Base-by-base conservation (phyloP, 2,888 invertebrate genomes). In the Heliothis peltigera region DNA sequence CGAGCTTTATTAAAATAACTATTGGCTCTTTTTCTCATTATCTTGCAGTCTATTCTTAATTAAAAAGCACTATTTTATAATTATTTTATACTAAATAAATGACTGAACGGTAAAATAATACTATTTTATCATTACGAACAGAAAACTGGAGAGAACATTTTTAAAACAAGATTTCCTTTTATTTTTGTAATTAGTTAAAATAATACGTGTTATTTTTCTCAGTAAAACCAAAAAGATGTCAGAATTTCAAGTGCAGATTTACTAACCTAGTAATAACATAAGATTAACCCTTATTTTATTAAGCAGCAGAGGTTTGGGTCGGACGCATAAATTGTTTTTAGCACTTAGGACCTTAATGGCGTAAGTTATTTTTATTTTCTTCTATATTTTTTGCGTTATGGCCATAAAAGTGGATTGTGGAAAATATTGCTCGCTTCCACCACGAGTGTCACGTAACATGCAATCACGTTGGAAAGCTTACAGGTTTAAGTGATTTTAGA, bases 271-370 rank as follows among this genome's bases (percentile, higher is more conserved):
- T 65, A 39, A 44, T 32, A 60, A 47, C 18, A 48, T 70, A 43
- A 56, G n/a, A 60, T 70, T 60, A 48, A 10, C 19, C 43, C 42
- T 25, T 17, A 56, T 55, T 55, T 59, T 58, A 48, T 39, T 59
- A 64, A 25, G 32, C 22, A 1, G 32, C 46, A 8, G n/a, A 17
- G 42, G 7, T 3, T 19, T 6, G 43, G 52, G 47, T 59, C 51
- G n/a, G 19, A 17, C 32, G 18, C 32, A 59, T 70, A 65, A 51
- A 72, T 68, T 54, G 28, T 28, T 44, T 12, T 4, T 12, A 35
- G 43, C 62, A 66, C 67, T 60, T 52, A 48, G 15, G 39, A 32
- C 57, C 10, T 39, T 15, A n/a, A 28, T 25, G n/a, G 15, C 7
- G 10, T 25, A 19, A 48, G 57, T 52, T 55, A 55, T 58, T 54